Percentiles rank a stretch among this genome's conserved stretches.
phyloP scores from a whole-genome alignment of 1,140 invertebrate genomes.

The Drosophila sproati region DNA sequence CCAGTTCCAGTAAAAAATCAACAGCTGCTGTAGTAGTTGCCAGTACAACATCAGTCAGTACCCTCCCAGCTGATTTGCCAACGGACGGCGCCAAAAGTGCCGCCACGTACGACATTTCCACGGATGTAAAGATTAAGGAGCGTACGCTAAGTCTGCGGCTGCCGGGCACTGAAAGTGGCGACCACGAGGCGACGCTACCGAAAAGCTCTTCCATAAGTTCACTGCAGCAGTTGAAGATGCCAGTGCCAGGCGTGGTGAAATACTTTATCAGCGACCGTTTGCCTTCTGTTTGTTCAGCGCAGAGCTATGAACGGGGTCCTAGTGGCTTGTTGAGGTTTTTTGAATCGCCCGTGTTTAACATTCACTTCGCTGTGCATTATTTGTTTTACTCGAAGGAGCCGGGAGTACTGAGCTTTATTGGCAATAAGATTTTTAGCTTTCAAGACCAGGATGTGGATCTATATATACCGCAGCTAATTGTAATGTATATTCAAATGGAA shows the following conservation, averaged over 20 bases:
- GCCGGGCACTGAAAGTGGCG: slow-evolving; percentile 54
- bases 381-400: slow-evolving; percentile 99
- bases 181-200: slow-evolving; percentile 35
- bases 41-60: slow-evolving; percentile 44
- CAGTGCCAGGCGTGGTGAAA: slow-evolving; percentile 82
- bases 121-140: slow-evolving; percentile 53
- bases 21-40: slow-evolving; percentile 68
- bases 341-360: slow-evolving; percentile 98
- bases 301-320: slow-evolving; percentile 84
- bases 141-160: slow-evolving; percentile 72
- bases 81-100: neutral
- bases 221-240: slow-evolving; percentile 76
- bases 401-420: slow-evolving; percentile 97
- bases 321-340: slow-evolving; percentile 93
- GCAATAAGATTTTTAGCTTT: slow-evolving; percentile 98
- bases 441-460: slow-evolving; percentile 96
- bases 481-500: slow-evolving; percentile 99
- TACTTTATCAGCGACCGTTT: slow-evolving; percentile 81
- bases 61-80: slow-evolving; percentile 36
- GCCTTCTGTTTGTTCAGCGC: slow-evolving; percentile 32
- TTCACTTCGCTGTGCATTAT: slow-evolving; percentile 99
- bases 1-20: slow-evolving; percentile 78
- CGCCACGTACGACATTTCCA: neutral
- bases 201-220: slow-evolving; percentile 78
- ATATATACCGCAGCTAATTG: slow-evolving; percentile 98